phyloP scores from a whole-genome alignment of 1,140 invertebrate species.

The Radopholus similis region DNA sequence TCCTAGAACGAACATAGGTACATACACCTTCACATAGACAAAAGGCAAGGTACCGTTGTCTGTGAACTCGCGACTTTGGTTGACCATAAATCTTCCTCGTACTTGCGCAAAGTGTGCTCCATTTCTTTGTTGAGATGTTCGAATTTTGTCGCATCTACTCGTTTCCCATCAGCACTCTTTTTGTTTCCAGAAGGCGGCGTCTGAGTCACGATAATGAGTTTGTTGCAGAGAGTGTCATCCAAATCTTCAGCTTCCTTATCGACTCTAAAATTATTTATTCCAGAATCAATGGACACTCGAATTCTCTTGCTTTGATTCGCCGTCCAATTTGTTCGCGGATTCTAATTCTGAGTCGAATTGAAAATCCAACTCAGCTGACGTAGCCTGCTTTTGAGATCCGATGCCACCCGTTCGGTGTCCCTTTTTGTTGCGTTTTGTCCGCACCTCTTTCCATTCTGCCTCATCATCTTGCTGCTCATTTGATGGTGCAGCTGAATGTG shows the following conservation, averaged over 20 bases:
- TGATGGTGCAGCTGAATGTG: background rate
- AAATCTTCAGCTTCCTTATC: constrained; percentile 17
- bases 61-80: too few species aligned
- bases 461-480: constrained; percentile 16
- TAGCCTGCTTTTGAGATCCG: background rate
- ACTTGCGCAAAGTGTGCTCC: constrained; percentile 87
- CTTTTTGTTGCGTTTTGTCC: constrained; percentile 47
- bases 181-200: constrained; percentile 63
- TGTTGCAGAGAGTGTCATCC: constrained; percentile 81
- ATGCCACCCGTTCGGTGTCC: background rate
- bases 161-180: background rate
- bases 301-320: background rate
- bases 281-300: background rate
- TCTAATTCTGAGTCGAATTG: constrained; percentile 89
- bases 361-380: constrained; percentile 71
- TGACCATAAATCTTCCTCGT: constrained; percentile 66
- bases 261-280: background rate
- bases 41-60: background rate
- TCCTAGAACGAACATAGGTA: too few species aligned
- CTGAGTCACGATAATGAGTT: constrained; percentile 91
- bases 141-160: constrained; percentile 61
- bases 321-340: background rate
- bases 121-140: constrained; percentile 95
- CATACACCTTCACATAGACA: too few species aligned
- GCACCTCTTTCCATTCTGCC: constrained; percentile 36